Evolutionary conservation across 1,140 invertebrate species (phyloP).

Genomic region (Drosophila kepulauana): DNA sequence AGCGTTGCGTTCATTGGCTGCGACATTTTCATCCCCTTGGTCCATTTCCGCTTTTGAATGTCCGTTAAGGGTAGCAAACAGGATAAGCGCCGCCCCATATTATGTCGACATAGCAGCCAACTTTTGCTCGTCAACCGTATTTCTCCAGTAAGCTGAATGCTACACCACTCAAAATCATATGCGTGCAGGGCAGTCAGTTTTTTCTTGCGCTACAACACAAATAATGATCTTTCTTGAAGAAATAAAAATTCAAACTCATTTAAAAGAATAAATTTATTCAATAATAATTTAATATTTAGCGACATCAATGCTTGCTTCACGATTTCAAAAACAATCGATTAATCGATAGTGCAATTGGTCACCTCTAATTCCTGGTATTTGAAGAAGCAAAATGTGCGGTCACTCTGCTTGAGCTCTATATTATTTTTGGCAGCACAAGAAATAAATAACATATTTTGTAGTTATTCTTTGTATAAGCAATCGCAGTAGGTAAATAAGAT

Average conservation of each 20-base stretch:
- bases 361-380: not conserved
- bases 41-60: conserved; percentile 24
- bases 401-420: conserved; percentile 6
- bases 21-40: conserved; percentile 30
- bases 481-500: conserved; percentile 85
- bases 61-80: conserved; percentile 34
- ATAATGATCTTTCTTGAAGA: too few relatives aligned
- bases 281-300: too few relatives aligned
- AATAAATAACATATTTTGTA: conserved; percentile 12
- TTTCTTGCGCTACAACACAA: too few relatives aligned
- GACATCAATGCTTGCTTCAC: too few relatives aligned
- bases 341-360: too few relatives aligned
- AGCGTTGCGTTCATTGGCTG: conserved; percentile 46
- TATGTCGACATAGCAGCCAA: not conserved
- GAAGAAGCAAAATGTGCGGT: not conserved
- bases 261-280: too few relatives aligned
- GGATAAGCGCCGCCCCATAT: conserved; percentile 43
- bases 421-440: conserved; percentile 14
- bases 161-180: not conserved
- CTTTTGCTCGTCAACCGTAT: not conserved
- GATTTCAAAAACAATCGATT: too few relatives aligned
- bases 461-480: conserved; percentile 19
- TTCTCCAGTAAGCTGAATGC: not conserved
- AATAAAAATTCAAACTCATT: too few relatives aligned
- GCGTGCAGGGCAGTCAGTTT: too few relatives aligned